Conservation (phyloP, 2,888 invertebrate species). For the Parnassius mnemosyne region DNA sequence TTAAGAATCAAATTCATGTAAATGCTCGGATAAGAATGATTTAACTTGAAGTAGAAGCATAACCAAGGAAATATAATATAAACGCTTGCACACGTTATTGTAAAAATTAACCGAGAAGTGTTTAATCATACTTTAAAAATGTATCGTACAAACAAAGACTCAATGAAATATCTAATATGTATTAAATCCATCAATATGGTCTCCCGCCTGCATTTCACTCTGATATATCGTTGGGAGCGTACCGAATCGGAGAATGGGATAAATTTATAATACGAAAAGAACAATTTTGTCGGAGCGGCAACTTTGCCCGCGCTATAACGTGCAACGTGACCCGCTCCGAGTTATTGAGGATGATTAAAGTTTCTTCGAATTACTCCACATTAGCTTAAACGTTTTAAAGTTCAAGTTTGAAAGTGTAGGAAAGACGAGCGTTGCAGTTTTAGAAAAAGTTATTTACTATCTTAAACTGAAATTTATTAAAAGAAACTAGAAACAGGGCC, state of each 20-base stretch:
- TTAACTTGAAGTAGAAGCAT: too few species aligned
- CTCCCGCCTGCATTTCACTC: slow-evolving; percentile 5
- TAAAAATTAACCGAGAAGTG: neutral
- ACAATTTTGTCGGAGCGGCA: slow-evolving; percentile 9
- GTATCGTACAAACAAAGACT: too few species aligned
- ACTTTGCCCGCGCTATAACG: slow-evolving; percentile 5
- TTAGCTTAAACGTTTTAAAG: slow-evolving; percentile 14
- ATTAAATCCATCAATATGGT: slow-evolving; percentile 29
- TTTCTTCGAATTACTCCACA: slow-evolving; percentile 15
- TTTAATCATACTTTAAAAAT: neutral
- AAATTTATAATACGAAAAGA: slow-evolving; percentile 14
- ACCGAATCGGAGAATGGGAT: slow-evolving; percentile 2
- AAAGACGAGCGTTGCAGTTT: neutral
- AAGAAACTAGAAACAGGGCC: too few species aligned
- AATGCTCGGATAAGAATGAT: too few species aligned
- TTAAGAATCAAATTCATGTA: too few species aligned
- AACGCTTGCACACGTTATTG: neutral
- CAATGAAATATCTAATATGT: too few species aligned
- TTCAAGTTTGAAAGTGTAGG: slow-evolving; percentile 1
- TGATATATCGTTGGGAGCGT: slow-evolving; percentile 4
- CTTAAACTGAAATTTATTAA: too few species aligned
- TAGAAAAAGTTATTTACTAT: neutral
- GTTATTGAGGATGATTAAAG: slow-evolving; percentile 10
- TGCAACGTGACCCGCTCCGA: slow-evolving; percentile 13
- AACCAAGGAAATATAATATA: too few species aligned